Evolutionary conservation across 37 sponge, comb jelly and placozoan genomes (phyloP), one percentile per base, ranked within the genome.

Genomic region (Crambe crambe): DNA sequence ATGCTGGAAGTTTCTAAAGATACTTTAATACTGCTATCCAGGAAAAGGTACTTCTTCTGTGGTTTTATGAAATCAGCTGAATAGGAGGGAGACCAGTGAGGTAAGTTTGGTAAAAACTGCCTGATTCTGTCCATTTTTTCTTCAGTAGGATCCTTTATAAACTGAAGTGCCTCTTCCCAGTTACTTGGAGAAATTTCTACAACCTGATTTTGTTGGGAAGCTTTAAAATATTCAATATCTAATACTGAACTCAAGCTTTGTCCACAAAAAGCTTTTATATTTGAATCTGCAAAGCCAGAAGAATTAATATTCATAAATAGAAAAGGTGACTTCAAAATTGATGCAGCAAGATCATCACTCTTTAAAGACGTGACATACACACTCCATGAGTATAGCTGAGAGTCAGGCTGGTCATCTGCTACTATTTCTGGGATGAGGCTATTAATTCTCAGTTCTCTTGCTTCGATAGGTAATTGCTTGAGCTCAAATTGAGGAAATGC

Each of bases 381-480:
- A 15, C 12, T 47, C 51, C 51, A 47, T 12, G 12, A 6, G 12
- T 47, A 47, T 15, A 47, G 6, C n/a, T n/a, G n/a, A n/a, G n/a
- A n/a, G n/a, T n/a, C n/a, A n/a, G n/a, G n/a, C n/a, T n/a, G n/a
- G n/a, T n/a, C n/a, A n/a, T n/a, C n/a, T n/a, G n/a, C n/a, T n/a
- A n/a, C n/a, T n/a, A n/a, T n/a, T n/a, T n/a, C n/a, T n/a, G n/a
- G n/a, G 12, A 47, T 15, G 6, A 12, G 51, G 12, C 6, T 47
- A 22, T 12, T 42, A 47, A 81, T 22, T 60, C 36, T 72, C 25
- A 81, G 29, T 21, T 58, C 31, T 51, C 38, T 81, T 8, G 72
- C 54, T 23, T 47, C 66, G 20, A 20, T 17, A 35, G 58, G 56
- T 0, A 84, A 41, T 15, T 41, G 20, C 6, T 68, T 57, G 27